Evolutionary conservation across 1,140 invertebrate genomes (phyloP), one percentile per base, ranked within the genome.

Genomic region (Melitaea cinxia): DNA sequence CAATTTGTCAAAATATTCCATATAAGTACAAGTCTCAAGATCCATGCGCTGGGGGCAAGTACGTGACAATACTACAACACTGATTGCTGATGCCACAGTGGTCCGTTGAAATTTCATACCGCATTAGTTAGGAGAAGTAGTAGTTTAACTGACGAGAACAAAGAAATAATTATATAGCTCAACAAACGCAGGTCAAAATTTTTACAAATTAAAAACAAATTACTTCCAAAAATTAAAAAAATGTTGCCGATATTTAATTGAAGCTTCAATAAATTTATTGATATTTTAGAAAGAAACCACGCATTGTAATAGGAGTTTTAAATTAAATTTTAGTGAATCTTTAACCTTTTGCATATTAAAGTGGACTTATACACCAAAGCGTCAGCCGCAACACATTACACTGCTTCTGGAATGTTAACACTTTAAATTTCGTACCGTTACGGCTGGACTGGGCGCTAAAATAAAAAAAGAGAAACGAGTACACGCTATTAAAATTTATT

Each of bases 401-500:
- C 6, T 10, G 7, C 37, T 42, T 9, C 37, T 17, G 37, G 53
- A 47, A 28, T 61, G 21, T 61, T 53, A 37, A 61, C 35, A 17
- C 49, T 39, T 53, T 37, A 37, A 28, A 64, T 50, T 64, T 64
- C 47, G 54, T 50, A 56, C 52, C 12, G 59, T 19, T 9, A 17
- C 39, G 26, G 53, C 35, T 47, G 37, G 15, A 35, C 23, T 15
- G 23, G 14, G 24, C 33, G 47, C 30, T 53, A 64, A 64, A 64
- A 57, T 57, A 64, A 56, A 64, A 57, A 24, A n/a, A 17, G 14
- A 23, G 17, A 45, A 57, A 57, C 54, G 23, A 21, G 23, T 50
- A 45, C 33, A 28, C 53, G 53, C 62, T 64, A 64, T 64, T 64
- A 64, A 65, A 65, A 58, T 58, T 58, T 58, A 65, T 58, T 65